Percentiles rank a stretch among this genome's conserved stretches.
These are phyloP conservation scores for Lysiphlebus fabarum DNA, from an alignment of 1,140 invertebrate species.

Conservation along the genomic window DNA sequence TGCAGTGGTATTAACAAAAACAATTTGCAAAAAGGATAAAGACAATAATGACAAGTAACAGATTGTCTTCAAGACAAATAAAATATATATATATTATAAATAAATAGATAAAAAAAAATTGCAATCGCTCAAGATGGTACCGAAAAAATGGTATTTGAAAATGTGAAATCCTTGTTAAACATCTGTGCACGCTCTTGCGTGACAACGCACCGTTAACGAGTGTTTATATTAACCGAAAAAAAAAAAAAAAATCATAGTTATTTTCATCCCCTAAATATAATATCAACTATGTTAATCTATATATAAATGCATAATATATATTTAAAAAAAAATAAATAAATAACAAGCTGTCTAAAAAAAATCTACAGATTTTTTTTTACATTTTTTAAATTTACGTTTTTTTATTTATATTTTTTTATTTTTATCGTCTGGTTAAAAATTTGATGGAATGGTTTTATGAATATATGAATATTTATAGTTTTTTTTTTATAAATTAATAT, in stretches of 20 bases:
- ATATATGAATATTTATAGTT: no score
- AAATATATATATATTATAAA: not conserved
- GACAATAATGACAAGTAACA: no score
- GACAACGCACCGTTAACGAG: conserved; percentile 24
- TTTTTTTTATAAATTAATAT: no score
- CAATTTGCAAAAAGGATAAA: no score
- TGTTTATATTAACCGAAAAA: conserved; percentile 9
- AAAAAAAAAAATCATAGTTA: conserved; percentile 8
- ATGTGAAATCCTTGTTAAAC: conserved; percentile 22
- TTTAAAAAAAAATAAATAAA: conserved; percentile 2
- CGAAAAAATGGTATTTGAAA: conserved; percentile 13
- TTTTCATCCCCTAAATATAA: not conserved
- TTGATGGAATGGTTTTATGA: no score
- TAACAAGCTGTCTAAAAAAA: not conserved
- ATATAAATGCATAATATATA: not conserved
- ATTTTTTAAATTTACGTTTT: no score
- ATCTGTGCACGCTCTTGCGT: conserved; percentile 24
- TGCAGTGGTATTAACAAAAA: no score
- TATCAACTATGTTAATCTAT: no score
- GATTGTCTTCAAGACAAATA: not conserved
- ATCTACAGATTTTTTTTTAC: not conserved
- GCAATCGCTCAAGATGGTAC: conserved; percentile 10
- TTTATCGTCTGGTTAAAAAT: no score
- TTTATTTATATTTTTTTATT: no score
- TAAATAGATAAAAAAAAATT: not conserved